A percentile compares a stretch with the other conserved stretches of the same genome.
phyloP scores from a whole-genome alignment of 2,888 invertebrate species.

The Priocnemis perturbator region DNA sequence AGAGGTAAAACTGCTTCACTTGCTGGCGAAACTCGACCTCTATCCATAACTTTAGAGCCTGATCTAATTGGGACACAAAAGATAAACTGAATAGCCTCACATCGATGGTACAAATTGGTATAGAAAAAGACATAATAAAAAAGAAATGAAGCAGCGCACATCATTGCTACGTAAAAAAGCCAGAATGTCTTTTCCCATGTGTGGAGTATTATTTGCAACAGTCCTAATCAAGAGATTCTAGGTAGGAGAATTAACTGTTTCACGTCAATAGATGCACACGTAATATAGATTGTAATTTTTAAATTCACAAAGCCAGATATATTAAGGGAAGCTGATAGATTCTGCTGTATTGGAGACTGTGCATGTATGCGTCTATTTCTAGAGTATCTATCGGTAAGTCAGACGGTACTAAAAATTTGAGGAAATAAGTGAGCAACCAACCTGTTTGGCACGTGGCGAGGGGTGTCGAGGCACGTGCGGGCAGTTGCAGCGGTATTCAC shows the following conservation, averaged over 20 bases:
- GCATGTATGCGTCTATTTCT: no score
- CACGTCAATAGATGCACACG: no score
- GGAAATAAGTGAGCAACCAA: slow-evolving; percentile 60
- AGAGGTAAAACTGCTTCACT: slow-evolving; percentile 77
- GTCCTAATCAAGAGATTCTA: no score
- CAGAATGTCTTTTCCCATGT: slow-evolving; percentile 29
- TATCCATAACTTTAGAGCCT: slow-evolving; percentile 82
- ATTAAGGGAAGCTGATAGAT: no score
- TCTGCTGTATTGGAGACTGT: no score
- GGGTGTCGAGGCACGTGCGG: slow-evolving; percentile 73
- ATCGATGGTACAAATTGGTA: background rate
- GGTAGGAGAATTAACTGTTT: no score
- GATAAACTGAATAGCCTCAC: background rate
- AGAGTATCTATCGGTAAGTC: no score
- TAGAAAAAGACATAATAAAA: slow-evolving; percentile 16
- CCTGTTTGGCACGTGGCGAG: slow-evolving; percentile 73
- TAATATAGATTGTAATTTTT: no score
- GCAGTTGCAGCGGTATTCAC: slow-evolving; percentile 69
- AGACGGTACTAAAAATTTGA: slow-evolving; percentile 5
- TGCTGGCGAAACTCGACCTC: slow-evolving; percentile 80
- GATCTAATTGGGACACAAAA: slow-evolving; percentile 74
- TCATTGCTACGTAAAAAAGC: slow-evolving; percentile 40
- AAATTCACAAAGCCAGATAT: no score
- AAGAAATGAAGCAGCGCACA: slow-evolving; percentile 35
- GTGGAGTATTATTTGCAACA: slow-evolving; percentile 12